These are phyloP conservation scores for Amblyopsis rosae DNA, from an alignment of 2,113 vertebrate species.

Conservation along the genomic window DNA sequence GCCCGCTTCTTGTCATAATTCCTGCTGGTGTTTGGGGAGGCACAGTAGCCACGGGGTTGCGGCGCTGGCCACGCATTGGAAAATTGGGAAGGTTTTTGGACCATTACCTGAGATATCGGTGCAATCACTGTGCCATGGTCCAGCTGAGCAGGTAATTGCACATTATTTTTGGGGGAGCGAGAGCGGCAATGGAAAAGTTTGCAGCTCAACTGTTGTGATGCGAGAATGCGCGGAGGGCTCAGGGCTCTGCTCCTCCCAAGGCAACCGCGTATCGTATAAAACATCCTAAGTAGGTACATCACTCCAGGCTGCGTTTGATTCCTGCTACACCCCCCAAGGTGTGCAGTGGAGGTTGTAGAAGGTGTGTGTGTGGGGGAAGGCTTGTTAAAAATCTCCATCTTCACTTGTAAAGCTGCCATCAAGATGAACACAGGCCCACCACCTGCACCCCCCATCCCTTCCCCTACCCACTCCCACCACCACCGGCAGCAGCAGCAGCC, in stretches of 20 bases:
- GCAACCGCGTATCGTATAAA: conserved; percentile 29
- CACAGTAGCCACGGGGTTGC: conserved; percentile 9
- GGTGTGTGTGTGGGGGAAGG: conserved; percentile 22
- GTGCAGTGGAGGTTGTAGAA: conserved; percentile 41
- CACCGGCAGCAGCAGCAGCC: conserved; percentile 7
- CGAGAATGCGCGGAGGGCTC: conserved; percentile 18
- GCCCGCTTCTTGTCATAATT: conserved; percentile 9
- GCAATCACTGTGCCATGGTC: conserved; percentile 59
- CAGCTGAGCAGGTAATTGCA: conserved; percentile 65
- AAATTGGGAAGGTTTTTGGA: conserved; percentile 41
- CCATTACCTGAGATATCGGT: conserved; percentile 59
- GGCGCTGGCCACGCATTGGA: conserved; percentile 20
- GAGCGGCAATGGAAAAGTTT: conserved; percentile 36
- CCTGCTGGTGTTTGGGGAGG: conserved; percentile 25
- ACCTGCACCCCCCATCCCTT: conserved; percentile 26
- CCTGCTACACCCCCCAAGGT: conserved; percentile 8
- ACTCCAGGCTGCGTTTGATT: conserved; percentile 47
- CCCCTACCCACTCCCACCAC: not conserved
- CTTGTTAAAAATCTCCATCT: conserved; percentile 58
- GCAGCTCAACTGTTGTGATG: conserved; percentile 8
- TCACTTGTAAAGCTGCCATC: conserved; percentile 32
- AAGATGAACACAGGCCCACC: conserved; percentile 35
- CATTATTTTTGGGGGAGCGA: conserved; percentile 44
- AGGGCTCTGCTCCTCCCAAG: conserved; percentile 28
- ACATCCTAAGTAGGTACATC: conserved; percentile 37